Evolutionary conservation across 1,140 invertebrate genomes (phyloP).

Genomic region (Steinernema feltiae): DNA sequence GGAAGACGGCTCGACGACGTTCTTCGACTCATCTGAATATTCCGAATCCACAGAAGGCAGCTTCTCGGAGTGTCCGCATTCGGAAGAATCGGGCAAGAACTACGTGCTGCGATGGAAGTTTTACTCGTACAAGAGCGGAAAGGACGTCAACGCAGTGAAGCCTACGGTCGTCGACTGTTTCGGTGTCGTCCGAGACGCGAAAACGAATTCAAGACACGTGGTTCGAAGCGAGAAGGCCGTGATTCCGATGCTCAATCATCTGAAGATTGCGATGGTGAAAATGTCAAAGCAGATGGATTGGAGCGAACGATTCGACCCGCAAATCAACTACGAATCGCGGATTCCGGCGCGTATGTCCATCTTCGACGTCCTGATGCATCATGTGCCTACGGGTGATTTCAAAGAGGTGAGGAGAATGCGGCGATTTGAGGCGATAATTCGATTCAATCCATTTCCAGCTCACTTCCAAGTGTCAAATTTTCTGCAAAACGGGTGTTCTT

Average conservation of each 20-base stretch:
- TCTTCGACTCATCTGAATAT: too few relatives aligned
- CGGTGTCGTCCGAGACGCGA: background rate
- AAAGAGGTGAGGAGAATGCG: background rate
- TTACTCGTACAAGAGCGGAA: background rate
- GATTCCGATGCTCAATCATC: background rate
- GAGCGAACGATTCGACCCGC: background rate
- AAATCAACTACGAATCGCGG: background rate
- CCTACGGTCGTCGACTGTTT: background rate
- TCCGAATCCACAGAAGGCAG: background rate
- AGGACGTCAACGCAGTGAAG: background rate
- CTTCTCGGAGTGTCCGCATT: background rate
- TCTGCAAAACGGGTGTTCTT: slow-evolving; percentile 9
- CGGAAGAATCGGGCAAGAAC: background rate
- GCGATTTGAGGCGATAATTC: too few relatives aligned
- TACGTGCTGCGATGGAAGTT: background rate
- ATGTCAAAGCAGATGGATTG: slow-evolving; percentile 13
- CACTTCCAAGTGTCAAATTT: background rate
- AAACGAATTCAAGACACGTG: background rate
- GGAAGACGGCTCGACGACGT: too few relatives aligned
- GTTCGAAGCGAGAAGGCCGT: background rate
- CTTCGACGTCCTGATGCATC: background rate
- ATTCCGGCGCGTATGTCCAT: slow-evolving; percentile 2
- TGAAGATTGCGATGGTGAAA: background rate
- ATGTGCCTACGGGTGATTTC: background rate
- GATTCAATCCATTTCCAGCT: background rate